phyloP scores from a whole-genome alignment of 2,113 vertebrate species.

The Dryoscopus gambensis region DNA sequence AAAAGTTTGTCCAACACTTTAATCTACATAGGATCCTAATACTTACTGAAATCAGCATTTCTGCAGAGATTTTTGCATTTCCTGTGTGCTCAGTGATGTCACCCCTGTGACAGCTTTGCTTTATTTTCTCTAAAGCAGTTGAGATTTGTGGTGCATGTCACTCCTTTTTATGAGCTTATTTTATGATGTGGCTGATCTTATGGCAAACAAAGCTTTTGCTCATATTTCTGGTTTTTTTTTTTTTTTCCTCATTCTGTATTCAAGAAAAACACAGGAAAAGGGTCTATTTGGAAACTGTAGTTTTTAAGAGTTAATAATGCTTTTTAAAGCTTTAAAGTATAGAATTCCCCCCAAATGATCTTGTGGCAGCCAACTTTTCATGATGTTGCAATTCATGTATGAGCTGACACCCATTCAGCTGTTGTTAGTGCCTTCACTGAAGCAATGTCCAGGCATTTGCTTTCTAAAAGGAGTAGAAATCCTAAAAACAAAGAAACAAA shows the following conservation, averaged over 20 bases:
- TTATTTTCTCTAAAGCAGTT: not conserved
- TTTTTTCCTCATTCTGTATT: not conserved
- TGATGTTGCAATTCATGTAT: not conserved
- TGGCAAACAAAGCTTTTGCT: not conserved
- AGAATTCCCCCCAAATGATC: not conserved
- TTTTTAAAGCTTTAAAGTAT: not conserved
- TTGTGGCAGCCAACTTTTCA: not conserved
- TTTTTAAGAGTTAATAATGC: not conserved
- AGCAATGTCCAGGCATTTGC: not conserved
- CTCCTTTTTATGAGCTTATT: slow-evolving; percentile 1
- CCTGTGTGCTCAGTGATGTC: not conserved
- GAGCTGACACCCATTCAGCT: not conserved
- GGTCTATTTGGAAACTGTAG: not conserved
- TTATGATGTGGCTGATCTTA: not conserved
- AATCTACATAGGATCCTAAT: not conserved
- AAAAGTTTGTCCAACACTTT: not conserved
- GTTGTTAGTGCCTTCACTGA: not conserved
- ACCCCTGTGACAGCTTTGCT: not conserved
- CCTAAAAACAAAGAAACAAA: not conserved
- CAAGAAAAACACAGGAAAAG: not conserved
- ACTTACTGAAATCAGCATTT: not conserved
- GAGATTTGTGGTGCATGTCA: not conserved
- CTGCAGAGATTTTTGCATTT: not conserved
- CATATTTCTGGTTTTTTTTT: not conserved
- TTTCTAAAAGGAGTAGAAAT: not conserved